Conservation (phyloP, 1,140 invertebrate species). For the Aphidius gifuensis region DNA sequence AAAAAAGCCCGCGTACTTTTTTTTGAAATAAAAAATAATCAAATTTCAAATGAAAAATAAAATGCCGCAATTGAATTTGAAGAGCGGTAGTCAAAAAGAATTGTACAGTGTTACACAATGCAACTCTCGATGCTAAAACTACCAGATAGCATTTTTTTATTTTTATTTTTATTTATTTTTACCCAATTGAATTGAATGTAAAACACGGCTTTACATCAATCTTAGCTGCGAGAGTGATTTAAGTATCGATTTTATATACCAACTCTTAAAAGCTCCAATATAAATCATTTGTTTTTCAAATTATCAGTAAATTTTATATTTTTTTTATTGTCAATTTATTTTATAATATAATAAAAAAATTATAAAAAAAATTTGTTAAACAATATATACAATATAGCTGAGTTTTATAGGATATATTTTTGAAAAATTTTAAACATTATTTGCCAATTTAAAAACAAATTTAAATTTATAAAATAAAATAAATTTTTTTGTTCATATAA, state of each 20-base stretch:
- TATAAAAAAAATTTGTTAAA: background rate
- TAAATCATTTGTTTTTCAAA: background rate
- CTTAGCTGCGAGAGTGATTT: slow-evolving; percentile 52
- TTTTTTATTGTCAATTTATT: too few relatives aligned
- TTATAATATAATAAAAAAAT: background rate
- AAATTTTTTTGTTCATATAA: too few relatives aligned
- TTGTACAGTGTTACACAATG: slow-evolving; percentile 17
- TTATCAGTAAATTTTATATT: background rate
- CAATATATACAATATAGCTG: background rate
- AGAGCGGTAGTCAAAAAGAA: slow-evolving; percentile 24
- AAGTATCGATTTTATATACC: slow-evolving; percentile 40
- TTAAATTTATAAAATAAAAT: too few relatives aligned
- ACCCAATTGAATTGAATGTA: slow-evolving; percentile 55
- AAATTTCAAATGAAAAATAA: background rate
- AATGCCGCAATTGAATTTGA: slow-evolving; percentile 12
- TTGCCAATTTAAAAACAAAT: too few relatives aligned
- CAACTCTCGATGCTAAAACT: slow-evolving; percentile 6
- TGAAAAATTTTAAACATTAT: too few relatives aligned
- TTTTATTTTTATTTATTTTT: slow-evolving; percentile 40
- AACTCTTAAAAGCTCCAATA: background rate
- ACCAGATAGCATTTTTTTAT: slow-evolving; percentile 1
- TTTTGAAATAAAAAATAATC: background rate
- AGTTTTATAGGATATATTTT: too few relatives aligned
- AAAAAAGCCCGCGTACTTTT: too few relatives aligned
- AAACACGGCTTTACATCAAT: slow-evolving; percentile 56